Evolutionary conservation across 2,888 invertebrate species (phyloP), one percentile per base, ranked within the genome.

Genomic region (Drosophila birchii): DNA sequence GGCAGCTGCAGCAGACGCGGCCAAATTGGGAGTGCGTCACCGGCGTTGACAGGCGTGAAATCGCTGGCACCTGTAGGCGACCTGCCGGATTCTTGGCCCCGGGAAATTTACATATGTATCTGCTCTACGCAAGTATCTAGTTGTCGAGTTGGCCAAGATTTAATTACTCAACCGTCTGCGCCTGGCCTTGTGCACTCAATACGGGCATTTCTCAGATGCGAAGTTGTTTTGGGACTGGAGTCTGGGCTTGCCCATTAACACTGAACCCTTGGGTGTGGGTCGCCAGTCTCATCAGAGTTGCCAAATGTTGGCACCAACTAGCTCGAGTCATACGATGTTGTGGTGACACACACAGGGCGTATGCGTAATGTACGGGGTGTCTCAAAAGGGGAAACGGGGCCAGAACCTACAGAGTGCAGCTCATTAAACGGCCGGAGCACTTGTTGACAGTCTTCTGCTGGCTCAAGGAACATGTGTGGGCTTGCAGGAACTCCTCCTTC

Each of bases 171-270:
- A 85, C 71, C 75, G 62, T 79, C 75, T 79, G 58, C 26, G 58
- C 74, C 64, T 84, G 86, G 83, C 88, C 88, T 84, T 84, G 84
- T 62, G 66, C 54, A 75, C 61, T 74, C 29, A 53, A 57, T 64
- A 70, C 69, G 53, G 63, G 64, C 64, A 49, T 49, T 67, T 67
- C 47, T 67, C 67, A 49, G 41, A 54, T 49, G 53, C 57, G 51
- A 34, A 14, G 41, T 14, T 23, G 56, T 36, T 26, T 58, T 45
- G 55, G 55, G 20, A 34, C 80, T 74, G 51, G 51, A 53, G 51
- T 53, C 51, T 63, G 75, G 84, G 81, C 79, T 86, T 76, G 81
- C 84, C 84, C 84, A 84, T 86, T 86, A 88, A 83, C 85, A 88
- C 86, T 85, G 81, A 63, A 60, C 63, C 54, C 47, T 61, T 49